phyloP scores from a whole-genome alignment of 2,888 invertebrate species.

The Coronaproctus castanopsis region DNA sequence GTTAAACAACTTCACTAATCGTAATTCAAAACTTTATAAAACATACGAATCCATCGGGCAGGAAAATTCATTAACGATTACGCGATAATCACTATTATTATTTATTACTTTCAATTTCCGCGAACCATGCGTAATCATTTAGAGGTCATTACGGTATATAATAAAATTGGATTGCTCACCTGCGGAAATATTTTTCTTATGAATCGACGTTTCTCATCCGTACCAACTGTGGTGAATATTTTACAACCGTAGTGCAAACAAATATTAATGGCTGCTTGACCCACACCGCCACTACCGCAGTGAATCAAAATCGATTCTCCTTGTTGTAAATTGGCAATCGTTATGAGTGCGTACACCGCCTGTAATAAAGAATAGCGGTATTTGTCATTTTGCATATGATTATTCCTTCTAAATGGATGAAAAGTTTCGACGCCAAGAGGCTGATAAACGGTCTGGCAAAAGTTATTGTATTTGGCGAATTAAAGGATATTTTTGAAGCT shows the following conservation, averaged over 20 bases:
- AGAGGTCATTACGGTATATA: not conserved
- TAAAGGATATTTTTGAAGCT: no score
- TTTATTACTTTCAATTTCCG: no score
- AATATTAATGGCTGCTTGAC: conserved; percentile 55
- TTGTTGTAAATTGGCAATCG: conserved; percentile 32
- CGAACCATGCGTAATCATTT: no score
- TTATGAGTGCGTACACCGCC: conserved; percentile 38
- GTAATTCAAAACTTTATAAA: no score
- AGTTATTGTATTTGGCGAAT: no score
- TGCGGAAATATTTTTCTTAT: conserved; percentile 37
- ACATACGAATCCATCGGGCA: no score
- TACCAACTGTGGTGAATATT: conserved; percentile 50
- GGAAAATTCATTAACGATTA: no score
- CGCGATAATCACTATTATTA: no score
- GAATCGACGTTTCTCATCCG: conserved; percentile 39
- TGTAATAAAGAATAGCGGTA: conserved; percentile 23
- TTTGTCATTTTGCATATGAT: not conserved
- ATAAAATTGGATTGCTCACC: conserved; percentile 19
- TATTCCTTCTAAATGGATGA: no score
- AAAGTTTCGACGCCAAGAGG: no score
- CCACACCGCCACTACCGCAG: conserved; percentile 48
- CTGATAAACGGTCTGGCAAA: no score
- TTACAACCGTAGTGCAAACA: conserved; percentile 42
- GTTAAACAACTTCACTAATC: no score
- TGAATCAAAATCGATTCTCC: conserved; percentile 33